Base-by-base conservation (phyloP, 1,140 invertebrate species). In the Pseudomyrmex gracilis region DNA sequence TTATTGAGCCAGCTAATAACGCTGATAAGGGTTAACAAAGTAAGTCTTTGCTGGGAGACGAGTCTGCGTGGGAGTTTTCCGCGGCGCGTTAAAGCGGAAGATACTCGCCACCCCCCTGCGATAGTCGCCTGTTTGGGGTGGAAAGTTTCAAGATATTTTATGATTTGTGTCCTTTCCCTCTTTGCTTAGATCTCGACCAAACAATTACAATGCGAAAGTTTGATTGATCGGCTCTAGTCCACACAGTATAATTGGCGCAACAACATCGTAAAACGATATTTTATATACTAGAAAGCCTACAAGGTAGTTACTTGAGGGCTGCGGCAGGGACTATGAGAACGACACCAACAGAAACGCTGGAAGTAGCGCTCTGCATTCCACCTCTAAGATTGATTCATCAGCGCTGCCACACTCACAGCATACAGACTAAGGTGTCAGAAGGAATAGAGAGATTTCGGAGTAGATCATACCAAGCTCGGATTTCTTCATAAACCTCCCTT, bases 1-100 rank as follows among this genome's bases (percentile, higher is more conserved):
- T 90, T 93, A 88, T 93, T 94, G 92, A 93, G 92, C 85, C 91
- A 93, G 90, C 87, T 87, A 91, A 88, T 91, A 82, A 85, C 20
- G 61, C 80, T 73, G 92, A 93, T 93, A 93, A 93, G 90, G 92
- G 90, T 87, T 90, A 87, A 89, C 87, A 89, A 85, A 86, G 85
- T 89, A 88, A 89, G 73, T 82, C 86, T 91, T 91, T 83, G 89
- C 60, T 88, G 86, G 87, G 84, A 83, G 82, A 34, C 34, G 34
- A 34, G 34, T 34, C 89, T 86, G 85, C 83, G 82, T 89, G 86
- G 73, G 84, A 90, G 85, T 92, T 93, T 92, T 91, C 90, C 90
- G 90, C 80, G 71, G 1, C 34, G 53, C 74, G 58, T 9, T 61
- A 61, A 73, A 34, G 49, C 57, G 43, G 22, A 82, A 87, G 51